Conservation (phyloP, 2,113 vertebrate genomes). For the Collichthys lucidus region DNA sequence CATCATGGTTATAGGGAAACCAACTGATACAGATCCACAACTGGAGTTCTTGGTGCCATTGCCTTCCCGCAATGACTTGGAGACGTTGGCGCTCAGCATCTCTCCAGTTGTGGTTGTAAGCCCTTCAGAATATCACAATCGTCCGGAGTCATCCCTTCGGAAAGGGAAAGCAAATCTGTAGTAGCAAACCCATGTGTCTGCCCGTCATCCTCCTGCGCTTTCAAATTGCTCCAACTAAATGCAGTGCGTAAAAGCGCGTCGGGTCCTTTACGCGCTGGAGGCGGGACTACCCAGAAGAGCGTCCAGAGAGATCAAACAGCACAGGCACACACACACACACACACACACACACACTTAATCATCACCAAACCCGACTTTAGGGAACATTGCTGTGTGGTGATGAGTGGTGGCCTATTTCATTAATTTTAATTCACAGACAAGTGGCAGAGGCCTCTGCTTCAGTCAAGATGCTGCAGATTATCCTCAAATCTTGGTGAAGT, state of each 20-base stretch:
- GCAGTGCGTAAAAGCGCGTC: conserved; percentile 61
- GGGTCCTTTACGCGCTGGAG: conserved; percentile 54
- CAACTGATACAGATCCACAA: conserved; percentile 88
- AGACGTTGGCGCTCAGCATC: conserved; percentile 77
- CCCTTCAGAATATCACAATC: conserved; percentile 54
- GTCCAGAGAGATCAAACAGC: not conserved
- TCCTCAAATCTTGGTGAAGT: not conserved
- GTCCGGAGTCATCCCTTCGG: conserved; percentile 62
- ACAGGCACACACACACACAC: not conserved
- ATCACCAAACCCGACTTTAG: not conserved
- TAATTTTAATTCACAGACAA: not conserved
- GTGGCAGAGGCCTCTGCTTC: not conserved
- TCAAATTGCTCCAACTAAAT: conserved; percentile 25
- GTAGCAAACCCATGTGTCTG: not conserved
- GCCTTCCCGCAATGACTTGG: conserved; percentile 65
- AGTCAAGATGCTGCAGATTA: not conserved
- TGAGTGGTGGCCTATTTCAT: not conserved
- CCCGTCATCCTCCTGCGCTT: conserved; percentile 23
- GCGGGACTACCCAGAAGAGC: conserved; percentile 57
- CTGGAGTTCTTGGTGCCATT: conserved; percentile 57
- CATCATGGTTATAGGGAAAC: conserved; percentile 94
- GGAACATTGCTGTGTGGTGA: not conserved
- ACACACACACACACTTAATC: not conserved
- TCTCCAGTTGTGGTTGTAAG: conserved; percentile 27
- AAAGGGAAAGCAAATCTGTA: not conserved